Evolutionary conservation across 2,888 invertebrate species (phyloP).

Genomic region (Papilio protenor): DNA sequence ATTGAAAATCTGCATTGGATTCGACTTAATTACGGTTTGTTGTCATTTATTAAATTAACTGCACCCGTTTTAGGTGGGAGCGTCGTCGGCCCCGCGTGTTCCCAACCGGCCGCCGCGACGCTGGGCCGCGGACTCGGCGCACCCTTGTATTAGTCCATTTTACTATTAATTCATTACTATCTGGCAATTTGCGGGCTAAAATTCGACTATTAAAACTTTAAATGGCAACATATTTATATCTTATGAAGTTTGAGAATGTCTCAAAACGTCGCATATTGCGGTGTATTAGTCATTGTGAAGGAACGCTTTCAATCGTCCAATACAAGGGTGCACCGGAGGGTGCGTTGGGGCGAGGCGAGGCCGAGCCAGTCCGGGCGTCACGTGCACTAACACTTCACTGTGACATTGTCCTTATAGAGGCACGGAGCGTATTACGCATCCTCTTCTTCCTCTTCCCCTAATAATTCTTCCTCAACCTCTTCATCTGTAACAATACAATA

Average conservation of each 20-base stretch:
- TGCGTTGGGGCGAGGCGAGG: constrained; percentile 81
- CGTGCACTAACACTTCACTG: constrained; percentile 83
- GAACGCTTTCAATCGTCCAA: constrained; percentile 30
- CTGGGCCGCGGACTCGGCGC: constrained; percentile 57
- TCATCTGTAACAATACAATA: constrained; percentile 74
- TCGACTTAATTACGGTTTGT: constrained; percentile 78
- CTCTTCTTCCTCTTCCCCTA: constrained; percentile 82
- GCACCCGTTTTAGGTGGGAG: constrained; percentile 82
- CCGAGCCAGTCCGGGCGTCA: constrained; percentile 79
- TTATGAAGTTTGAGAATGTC: neutral
- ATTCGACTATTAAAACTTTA: constrained; percentile 19
- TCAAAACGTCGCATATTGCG: constrained; percentile 3
- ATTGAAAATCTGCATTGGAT: constrained; percentile 79
- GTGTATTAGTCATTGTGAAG: constrained; percentile 18
- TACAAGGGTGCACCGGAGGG: constrained; percentile 45
- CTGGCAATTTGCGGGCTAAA: constrained; percentile 2
- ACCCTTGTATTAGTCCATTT: constrained; percentile 46
- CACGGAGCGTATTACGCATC: constrained; percentile 83
- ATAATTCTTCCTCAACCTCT: constrained; percentile 80
- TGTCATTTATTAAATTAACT: constrained; percentile 83
- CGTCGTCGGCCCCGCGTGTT: constrained; percentile 79
- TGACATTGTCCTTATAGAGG: constrained; percentile 83
- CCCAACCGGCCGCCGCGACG: constrained; percentile 74
- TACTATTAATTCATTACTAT: constrained; percentile 16
- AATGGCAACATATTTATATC: constrained; percentile 9